Base-by-base conservation (phyloP, 2,888 invertebrate species). In the Chesias legatella region DNA sequence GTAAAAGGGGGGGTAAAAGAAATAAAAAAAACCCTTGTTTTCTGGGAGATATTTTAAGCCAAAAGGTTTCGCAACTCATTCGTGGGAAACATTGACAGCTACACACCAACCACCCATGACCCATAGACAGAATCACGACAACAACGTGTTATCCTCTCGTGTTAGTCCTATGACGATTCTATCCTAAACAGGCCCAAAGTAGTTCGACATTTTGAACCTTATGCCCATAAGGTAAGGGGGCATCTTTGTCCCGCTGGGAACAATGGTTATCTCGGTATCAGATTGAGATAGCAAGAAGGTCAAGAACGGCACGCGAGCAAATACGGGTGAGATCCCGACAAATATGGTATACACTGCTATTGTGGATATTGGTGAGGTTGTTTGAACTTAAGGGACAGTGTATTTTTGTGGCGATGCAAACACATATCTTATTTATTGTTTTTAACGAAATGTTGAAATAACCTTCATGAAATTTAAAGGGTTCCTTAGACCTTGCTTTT, bases 241-340 rank as follows among this genome's bases (percentile, higher is more conserved):
- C 54, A 52, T 56, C 70, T 55, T 63, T 55, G 51, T 60, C 81
- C 83, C 76, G 78, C 79, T 75, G 82, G 57, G 81, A 76, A 72
- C 82, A 72, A 77, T 76, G 75, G 80, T 77, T 81, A 83, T 83
- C 84, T 79, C 61, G 47, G 58, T 70, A 80, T 81, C 79, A 74
- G 79, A 79, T 82, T 76, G 68, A 83, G 80, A 80, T 82, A 79
- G 70, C 66, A 51, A 58, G 58, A 70, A 79, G 85, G 85, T 84
- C 82, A 79, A 73, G 76, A 76, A 69, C 68, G 71, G 78, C 79
- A 79, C 75, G 79, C 73, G 72, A 75, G 70, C 68, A 60, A 65
- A 72, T 73, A 71, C 68, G 62, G 56, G 60, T 57, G 58, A 63
- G 67, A 58, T 67, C 63, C 64, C 63, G 63, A 68, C 72, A 63